Evolutionary conservation across 2,797 vertebrate genomes (phyloP), one percentile per base, ranked within the genome.

Genomic region (Rhinatrema bivittatum): DNA sequence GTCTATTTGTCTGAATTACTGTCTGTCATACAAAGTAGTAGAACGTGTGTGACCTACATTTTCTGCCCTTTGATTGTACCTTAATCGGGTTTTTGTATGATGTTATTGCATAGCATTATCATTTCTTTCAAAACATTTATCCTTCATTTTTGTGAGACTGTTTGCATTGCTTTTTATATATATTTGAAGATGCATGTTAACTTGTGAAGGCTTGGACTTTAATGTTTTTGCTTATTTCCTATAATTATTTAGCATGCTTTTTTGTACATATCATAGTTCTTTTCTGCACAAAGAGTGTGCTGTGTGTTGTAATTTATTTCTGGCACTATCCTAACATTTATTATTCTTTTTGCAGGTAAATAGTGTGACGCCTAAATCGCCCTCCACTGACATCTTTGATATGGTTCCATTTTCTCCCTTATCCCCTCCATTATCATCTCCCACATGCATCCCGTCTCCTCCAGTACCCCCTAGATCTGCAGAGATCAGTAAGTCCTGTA

Each of bases 341-440:
- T 70, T 64, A 45, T 74, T 58, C 69, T 76, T 62, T 38, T 58
- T 62, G 25, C 87, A 98, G 94, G 89, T 75, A 17, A 79, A 87
- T 53, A 87, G 79, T 49, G 52, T 89, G 74, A 87, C 85, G 42
- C 76, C 78, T 31, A 91, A 84, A 53, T 86, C 76, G 29, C 77
- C 82, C 29, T 88, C 92, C 29, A 99, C 91, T 24, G 95, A 99
- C 62, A 57, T 97, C 42, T 98, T 99, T 47, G 94, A 99, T 80
- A 99, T 99, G 95, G 87, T 98, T 64, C 95, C 95, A 14, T 99
- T 99, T 77, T 92, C 93, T 46, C 87, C 92, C 5, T 65, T 82
- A 62, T 85, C 90, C 19, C 87, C 90, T 15, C 76, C 89, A 72
- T 81, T 86, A 61, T 88, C 90, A 41, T 60, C 71, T 28, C 81